Evolutionary conservation across 2,113 vertebrate species (phyloP).

Genomic region (Paradoxurus hermaphroditus): DNA sequence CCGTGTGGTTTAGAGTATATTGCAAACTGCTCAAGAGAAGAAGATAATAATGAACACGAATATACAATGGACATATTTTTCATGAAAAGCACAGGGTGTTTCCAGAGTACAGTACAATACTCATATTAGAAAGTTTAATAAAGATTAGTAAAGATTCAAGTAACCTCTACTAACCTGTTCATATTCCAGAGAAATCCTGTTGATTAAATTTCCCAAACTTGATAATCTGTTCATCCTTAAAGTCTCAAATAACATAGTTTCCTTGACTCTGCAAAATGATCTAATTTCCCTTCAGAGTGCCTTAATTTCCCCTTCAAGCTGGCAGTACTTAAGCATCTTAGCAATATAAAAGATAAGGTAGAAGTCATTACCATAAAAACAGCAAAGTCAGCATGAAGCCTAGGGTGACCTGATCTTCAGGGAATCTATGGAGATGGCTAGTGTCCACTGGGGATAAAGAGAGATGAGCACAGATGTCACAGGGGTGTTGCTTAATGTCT

Average conservation of each 20-base stretch:
- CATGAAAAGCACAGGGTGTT: not conserved
- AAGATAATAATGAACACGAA: not conserved
- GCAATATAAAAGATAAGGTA: not conserved
- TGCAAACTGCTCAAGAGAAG: not conserved
- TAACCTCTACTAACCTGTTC: not conserved
- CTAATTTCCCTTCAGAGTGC: not conserved
- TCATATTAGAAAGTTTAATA: not conserved
- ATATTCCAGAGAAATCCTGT: not conserved
- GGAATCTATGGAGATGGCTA: not conserved
- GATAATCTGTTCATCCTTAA: not conserved
- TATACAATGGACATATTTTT: not conserved
- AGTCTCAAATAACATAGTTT: not conserved
- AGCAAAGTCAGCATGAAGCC: not conserved
- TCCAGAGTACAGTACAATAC: not conserved
- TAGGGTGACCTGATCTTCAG: not conserved
- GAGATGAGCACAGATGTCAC: not conserved
- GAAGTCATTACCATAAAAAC: not conserved
- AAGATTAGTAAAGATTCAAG: not conserved
- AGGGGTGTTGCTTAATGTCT: not conserved
- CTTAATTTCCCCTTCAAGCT: not conserved
- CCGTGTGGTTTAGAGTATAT: not conserved
- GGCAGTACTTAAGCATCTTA: not conserved
- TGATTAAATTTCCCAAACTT: not conserved
- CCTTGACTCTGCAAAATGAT: not conserved
- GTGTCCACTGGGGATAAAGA: not conserved